Conservation (phyloP, 2,113 vertebrate genomes). For the western clawed frog (Xenopus tropicalis) region DNA sequence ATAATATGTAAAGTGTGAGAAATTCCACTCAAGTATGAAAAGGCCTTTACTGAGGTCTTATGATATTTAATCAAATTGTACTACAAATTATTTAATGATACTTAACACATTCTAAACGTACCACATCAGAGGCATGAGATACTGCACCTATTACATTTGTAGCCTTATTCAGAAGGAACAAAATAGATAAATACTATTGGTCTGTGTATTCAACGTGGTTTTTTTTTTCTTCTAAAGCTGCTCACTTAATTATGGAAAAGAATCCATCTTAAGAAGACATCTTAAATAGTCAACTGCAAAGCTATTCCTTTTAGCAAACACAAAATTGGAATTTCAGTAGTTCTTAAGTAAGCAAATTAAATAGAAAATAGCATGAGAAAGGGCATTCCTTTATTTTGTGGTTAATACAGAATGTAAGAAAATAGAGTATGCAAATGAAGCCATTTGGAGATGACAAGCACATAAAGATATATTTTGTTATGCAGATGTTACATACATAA, state of each 20-base stretch:
- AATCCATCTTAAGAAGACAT: conserved; percentile 16
- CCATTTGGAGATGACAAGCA: conserved; percentile 36
- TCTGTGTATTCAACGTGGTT: not conserved
- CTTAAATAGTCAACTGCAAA: conserved; percentile 7
- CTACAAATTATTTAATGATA: too few species aligned
- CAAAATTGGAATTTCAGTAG: not conserved
- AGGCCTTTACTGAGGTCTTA: too few species aligned
- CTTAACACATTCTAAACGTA: too few species aligned
- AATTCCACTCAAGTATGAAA: too few species aligned
- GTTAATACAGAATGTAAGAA: conserved; percentile 41
- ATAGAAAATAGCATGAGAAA: conserved; percentile 9
- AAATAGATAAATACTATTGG: too few species aligned
- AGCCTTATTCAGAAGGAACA: too few species aligned
- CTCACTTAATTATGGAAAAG: not conserved
- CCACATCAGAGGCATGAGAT: too few species aligned
- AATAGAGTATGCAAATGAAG: conserved; percentile 40
- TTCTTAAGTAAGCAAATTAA: not conserved
- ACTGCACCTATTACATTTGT: too few species aligned
- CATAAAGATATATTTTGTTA: conserved; percentile 47
- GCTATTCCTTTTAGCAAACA: not conserved
- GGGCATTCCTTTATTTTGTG: conserved; percentile 37
- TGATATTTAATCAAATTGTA: too few species aligned
- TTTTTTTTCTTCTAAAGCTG: not conserved
- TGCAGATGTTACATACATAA: conserved; percentile 49
- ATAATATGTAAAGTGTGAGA: too few species aligned